phyloP scores from a whole-genome alignment of 2,797 vertebrate species.

The Hemitrygon akajei region DNA sequence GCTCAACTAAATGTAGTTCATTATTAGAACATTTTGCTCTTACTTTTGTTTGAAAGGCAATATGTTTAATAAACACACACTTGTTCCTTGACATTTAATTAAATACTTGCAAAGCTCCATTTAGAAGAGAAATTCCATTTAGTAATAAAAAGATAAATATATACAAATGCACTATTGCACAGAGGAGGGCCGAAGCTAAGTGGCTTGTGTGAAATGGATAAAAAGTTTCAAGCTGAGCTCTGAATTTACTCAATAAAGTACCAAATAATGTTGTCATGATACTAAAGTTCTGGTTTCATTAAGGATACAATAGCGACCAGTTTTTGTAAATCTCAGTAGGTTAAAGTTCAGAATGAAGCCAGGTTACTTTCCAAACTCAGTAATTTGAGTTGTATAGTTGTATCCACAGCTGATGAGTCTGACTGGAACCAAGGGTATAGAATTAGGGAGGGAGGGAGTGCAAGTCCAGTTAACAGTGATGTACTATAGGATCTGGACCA shows the following conservation, averaged over 20 bases:
- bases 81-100: conserved; percentile 53
- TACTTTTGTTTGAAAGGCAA: conserved; percentile 58
- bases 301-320: not conserved
- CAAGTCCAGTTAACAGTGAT: not conserved
- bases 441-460: not conserved
- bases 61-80: conserved; percentile 45
- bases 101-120: conserved; percentile 9
- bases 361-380: not conserved
- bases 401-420: not conserved
- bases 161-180: not conserved
- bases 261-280: not conserved
- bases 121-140: not conserved
- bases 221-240: not conserved
- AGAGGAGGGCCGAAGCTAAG: not conserved
- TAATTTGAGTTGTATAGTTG: not conserved
- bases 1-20: conserved; percentile 53
- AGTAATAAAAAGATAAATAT: not conserved
- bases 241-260: not conserved
- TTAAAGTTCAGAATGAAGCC: conserved; percentile 23
- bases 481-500: not conserved
- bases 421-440: not conserved
- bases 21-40: conserved; percentile 45
- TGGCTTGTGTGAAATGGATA: not conserved
- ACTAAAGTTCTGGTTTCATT: not conserved
- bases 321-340: not conserved